Percentiles rank a stretch among this genome's conserved stretches.
These are phyloP conservation scores for Bursaphelenchus mucronatus DNA, from an alignment of 1,140 invertebrate genomes.

Conservation along the genomic window DNA sequence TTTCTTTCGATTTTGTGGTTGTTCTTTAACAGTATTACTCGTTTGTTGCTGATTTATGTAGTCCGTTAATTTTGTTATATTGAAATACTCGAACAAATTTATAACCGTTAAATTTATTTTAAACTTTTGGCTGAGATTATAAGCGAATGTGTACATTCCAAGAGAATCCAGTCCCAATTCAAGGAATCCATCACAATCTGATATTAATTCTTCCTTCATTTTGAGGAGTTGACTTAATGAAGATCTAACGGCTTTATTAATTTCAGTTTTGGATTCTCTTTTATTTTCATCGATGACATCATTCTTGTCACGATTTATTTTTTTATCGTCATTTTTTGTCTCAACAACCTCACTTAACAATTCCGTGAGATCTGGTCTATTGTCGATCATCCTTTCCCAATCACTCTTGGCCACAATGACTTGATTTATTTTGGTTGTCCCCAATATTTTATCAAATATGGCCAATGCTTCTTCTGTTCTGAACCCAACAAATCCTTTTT, in stretches of 20 bases:
- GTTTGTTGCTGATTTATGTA: slow-evolving; percentile 8
- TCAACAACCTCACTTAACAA: background rate
- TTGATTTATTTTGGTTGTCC: slow-evolving; percentile 1
- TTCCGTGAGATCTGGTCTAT: slow-evolving; percentile 26
- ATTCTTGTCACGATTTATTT: too few species aligned
- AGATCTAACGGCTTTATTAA: background rate
- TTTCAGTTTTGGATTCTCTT: background rate
- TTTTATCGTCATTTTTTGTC: background rate
- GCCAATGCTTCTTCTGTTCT: slow-evolving; percentile 24
- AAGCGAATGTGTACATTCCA: slow-evolving; percentile 19
- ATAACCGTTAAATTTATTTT: slow-evolving; percentile 22
- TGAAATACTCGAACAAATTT: slow-evolving; percentile 35
- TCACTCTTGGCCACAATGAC: slow-evolving; percentile 30
- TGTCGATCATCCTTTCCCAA: slow-evolving; percentile 24
- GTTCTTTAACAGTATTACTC: background rate
- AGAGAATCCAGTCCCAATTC: slow-evolving; percentile 40
- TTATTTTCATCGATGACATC: too few species aligned
- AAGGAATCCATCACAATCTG: slow-evolving; percentile 24
- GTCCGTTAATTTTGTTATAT: slow-evolving; percentile 12
- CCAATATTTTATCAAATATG: slow-evolving; percentile 23
- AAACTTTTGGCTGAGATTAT: slow-evolving; percentile 11
- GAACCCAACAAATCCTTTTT: slow-evolving; percentile 26
- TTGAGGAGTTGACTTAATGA: slow-evolving; percentile 4
- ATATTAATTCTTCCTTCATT: slow-evolving; percentile 5
- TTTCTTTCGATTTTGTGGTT: slow-evolving; percentile 2